phyloP scores from a whole-genome alignment of 2,113 vertebrate species.

The Gymnorhina tibicen region DNA sequence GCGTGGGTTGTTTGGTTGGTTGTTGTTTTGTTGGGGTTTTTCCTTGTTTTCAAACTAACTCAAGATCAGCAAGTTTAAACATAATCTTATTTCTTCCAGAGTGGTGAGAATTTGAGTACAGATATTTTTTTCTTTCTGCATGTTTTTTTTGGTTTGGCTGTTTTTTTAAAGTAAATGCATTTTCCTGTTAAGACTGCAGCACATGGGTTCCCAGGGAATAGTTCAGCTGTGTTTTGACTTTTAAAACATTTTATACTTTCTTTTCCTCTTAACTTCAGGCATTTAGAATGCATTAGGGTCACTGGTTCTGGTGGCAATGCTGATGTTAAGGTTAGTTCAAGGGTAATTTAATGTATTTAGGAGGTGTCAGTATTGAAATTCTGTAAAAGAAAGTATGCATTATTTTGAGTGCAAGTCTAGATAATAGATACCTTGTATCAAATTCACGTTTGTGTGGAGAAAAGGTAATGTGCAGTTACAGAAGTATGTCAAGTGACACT shows the following conservation, averaged over 20 bases:
- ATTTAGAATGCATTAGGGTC: background rate
- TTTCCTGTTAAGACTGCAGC: background rate
- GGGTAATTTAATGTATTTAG: background rate
- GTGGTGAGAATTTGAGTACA: background rate
- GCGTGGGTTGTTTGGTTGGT: rapidly evolving
- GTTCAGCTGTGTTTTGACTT: background rate
- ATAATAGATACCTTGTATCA: background rate
- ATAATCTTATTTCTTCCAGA: background rate
- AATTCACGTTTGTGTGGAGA: background rate
- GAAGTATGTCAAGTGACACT: background rate
- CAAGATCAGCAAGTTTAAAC: background rate
- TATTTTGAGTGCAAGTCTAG: background rate
- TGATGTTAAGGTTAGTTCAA: background rate
- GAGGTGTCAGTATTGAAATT: background rate
- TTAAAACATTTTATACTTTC: background rate
- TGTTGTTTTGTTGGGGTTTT: background rate
- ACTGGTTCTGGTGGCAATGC: background rate
- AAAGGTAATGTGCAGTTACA: background rate
- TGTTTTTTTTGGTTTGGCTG: background rate
- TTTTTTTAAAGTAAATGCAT: background rate
- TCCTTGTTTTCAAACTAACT: background rate
- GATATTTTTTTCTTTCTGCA: background rate
- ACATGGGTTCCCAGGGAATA: background rate
- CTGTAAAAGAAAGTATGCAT: background rate
- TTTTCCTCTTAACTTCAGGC: background rate